Base-by-base conservation (phyloP, 2,888 invertebrate species). In the Rhynchonema sp. region DNA sequence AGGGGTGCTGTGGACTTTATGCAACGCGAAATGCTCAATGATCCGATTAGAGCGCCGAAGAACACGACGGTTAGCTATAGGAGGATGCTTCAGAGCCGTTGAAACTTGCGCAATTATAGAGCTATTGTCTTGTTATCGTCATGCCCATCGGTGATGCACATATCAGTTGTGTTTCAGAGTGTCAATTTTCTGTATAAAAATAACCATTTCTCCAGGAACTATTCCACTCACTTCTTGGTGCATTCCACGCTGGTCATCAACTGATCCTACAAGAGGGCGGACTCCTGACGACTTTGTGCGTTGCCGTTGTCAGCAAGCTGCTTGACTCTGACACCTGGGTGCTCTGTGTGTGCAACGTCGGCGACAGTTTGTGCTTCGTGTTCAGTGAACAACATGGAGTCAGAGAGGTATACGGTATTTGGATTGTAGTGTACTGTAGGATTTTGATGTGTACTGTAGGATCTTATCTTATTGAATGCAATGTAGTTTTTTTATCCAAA, bases 351-450 rank as follows among this genome's bases (percentile, higher is more conserved):
- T 87, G 87, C 72, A 89, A 88, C 74, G 87, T 89, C 26, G 88
- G 88, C 0, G 88, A 89, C 73, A 86, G 85, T 55, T 78, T 87
- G 64, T 87, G 86, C n/a, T 89, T 87, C 72, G 84, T 89, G 61
- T 87, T 86, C 75, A 80, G 79, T 67, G 81, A 82, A 17, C 81
- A 82, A 69, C 73, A 80, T 72, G 88, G 88, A n/a, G 84, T 89
- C 13, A 77, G 87, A 57, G 88, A 89, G 75, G 80, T 87, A n/a
- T n/a, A n/a, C n/a, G n/a, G n/a, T n/a, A n/a, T n/a, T n/a, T n/a
- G n/a, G n/a, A n/a, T n/a, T n/a, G n/a, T n/a, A n/a, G n/a, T n/a
- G n/a, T n/a, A n/a, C n/a, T n/a, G n/a, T 64, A 86, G 29, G 23
- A 17, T 13, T 22, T 46, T 22, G 46, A n/a, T n/a, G n/a, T n/a